These are phyloP conservation scores for Spermophilus dauricus DNA, from an alignment of 2,113 vertebrate species.

Conservation along the genomic window DNA sequence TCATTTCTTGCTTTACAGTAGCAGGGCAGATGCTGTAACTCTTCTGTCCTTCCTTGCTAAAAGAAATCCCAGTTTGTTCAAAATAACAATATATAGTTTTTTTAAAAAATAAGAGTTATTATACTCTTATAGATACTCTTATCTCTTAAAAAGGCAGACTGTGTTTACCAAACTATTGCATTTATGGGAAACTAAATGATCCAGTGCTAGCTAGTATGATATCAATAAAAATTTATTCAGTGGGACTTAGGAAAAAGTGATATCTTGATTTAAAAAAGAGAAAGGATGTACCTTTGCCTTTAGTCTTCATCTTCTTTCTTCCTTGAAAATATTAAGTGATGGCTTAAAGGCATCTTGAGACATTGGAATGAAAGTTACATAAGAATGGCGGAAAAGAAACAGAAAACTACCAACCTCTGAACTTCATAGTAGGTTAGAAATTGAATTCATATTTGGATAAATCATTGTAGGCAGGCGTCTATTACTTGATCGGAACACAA, in stretches of 20 bases:
- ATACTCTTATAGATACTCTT: not conserved
- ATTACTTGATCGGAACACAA: not conserved
- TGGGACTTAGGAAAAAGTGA: not conserved
- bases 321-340: not conserved
- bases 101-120: not conserved
- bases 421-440: constrained; percentile 34
- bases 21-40: not conserved
- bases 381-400: not conserved
- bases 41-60: not conserved
- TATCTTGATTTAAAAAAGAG: not conserved
- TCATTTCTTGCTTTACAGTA: not conserved
- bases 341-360: not conserved
- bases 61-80: not conserved
- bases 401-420: not conserved
- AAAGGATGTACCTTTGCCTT: not conserved
- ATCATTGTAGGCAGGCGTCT: not conserved
- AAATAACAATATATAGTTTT: not conserved
- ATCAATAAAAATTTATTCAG: not conserved
- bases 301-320: not conserved
- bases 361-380: not conserved
- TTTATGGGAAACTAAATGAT: not conserved
- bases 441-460: constrained; percentile 9
- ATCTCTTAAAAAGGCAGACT: not conserved
- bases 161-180: not conserved
- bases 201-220: not conserved